Percentiles rank a stretch among this genome's conserved stretches.
phyloP scores from a whole-genome alignment of 2,888 invertebrate genomes.

The Nasonia oneida region DNA sequence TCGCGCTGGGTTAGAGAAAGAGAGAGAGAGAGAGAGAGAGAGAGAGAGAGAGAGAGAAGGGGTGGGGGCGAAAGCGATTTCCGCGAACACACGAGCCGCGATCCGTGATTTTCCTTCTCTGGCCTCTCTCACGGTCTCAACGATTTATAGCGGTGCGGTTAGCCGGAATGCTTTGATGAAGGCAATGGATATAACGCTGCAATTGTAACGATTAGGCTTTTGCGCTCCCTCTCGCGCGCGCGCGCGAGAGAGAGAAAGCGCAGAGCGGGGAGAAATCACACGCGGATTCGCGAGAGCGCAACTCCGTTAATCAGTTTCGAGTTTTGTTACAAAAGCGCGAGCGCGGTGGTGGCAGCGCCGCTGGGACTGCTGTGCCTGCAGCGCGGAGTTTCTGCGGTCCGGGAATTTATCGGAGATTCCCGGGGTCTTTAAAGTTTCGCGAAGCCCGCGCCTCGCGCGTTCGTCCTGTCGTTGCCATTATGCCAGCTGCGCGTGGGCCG shows the following conservation, averaged over 20 bases:
- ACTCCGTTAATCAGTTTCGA: conserved; percentile 60
- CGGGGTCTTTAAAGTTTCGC: conserved; percentile 49
- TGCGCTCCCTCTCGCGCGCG: neutral
- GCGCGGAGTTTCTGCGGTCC: conserved; percentile 33
- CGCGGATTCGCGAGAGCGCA: neutral
- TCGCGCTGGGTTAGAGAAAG: neutral
- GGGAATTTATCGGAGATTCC: conserved; percentile 54
- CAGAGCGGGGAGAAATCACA: neutral
- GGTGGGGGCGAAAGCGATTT: conserved; percentile 30
- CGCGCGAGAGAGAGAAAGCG: neutral
- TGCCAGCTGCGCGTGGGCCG: neutral
- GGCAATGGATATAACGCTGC: conserved; percentile 50
- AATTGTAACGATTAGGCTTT: conserved; percentile 57
- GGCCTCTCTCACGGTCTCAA: conserved; percentile 14
- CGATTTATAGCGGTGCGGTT: conserved; percentile 58
- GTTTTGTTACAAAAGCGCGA: conserved; percentile 53
- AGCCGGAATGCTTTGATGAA: conserved; percentile 60
- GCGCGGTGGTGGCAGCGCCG: neutral
- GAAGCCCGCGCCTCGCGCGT: neutral
- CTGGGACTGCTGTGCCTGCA: neutral
- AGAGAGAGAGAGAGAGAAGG: conserved; percentile 19
- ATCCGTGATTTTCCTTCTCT: conserved; percentile 34
- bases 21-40: conserved; percentile 15
- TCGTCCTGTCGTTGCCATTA: conserved; percentile 28
- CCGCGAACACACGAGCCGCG: conserved; percentile 14